Base-by-base conservation (phyloP, 1,140 invertebrate species). In the Amphibalanus amphitrite region DNA sequence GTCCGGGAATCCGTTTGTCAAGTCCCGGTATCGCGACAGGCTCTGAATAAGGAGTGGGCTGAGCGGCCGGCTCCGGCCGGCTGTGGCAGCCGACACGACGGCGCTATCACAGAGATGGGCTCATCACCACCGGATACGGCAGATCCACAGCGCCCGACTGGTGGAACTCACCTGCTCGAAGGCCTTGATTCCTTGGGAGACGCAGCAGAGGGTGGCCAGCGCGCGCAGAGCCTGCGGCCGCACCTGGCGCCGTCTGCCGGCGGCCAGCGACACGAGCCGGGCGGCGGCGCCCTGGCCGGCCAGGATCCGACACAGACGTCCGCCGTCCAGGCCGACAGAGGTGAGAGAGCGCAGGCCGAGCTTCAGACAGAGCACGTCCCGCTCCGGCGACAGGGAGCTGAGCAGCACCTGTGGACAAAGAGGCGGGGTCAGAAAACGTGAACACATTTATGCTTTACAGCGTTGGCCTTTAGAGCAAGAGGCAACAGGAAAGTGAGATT, bases 201-300 rank as follows among this genome's bases (percentile, higher is more conserved):
- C 87, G 73, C 88, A 88, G 75, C 90, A 92, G 20, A 93, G 84
- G 0, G 90, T 90, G 0, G 91, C 87, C 3, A 95, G 79, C 0
- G 89, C 89, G 68, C 91, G 80, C 13, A 94, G 79, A 0, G 89
- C 85, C 29, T 89, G 79, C 0, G 87, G 86, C 69, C 86, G 81
- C 26, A 86, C 80, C 20, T 83, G 82, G 29, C 82, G 82, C 64
- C 85, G 80, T 33, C 83, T 82, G 30, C 84, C 82, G 73, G 87
- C 85, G 29, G 87, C 79, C 73, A 86, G 85, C 0, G 89, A 79
- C 1, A 85, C 79, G n/a, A 90, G 79, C 26, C 90, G 78, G 0
- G 84, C 83, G 6, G 90, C 84, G 0, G 85, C 85, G 65, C 86
- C 85, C 72, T 83, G 83, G 75, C 85, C 79, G 1, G 85, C 82